Base-by-base conservation (phyloP, 2,888 invertebrate genomes). In the Scaptomyza caliginosa region DNA sequence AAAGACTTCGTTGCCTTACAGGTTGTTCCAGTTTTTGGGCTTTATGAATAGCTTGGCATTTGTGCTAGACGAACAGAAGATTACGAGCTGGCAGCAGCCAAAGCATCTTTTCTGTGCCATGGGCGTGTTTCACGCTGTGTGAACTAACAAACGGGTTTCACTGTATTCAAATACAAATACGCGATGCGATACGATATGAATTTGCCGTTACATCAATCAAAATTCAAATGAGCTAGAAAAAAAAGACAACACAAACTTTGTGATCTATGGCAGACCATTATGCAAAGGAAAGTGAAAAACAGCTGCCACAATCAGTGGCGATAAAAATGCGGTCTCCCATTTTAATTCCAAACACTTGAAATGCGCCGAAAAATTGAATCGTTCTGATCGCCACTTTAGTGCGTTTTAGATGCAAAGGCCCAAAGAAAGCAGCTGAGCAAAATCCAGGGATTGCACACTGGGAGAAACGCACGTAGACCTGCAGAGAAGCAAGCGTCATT, bases 201-300 rank as follows among this genome's bases (percentile, higher is more conserved):
- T 60, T 43, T 68, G 55, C 71, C 65, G 80, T 72, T 83, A 75
- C 84, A 81, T 84, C 74, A 69, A 81, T 78, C 84, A 74, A 69
- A 69, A 74, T 71, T 50, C 49, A 67, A 81, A 69, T 80, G 64
- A 69, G 66, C 67, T 62, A 34, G 43, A 59, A 63, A 72, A 63
- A 72, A 36, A 58, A 28, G 24, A 28, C n/a, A 21, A 5, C 4
- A 26, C 4, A 42, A n/a, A 28, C 36, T n/a, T n/a, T 60, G 50
- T 71, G 62, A 63, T 74, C 58, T 66, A 74, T 64, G 51, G 49
- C 36, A 23, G 55, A n/a, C 23, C 51, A 58, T 56, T 60, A 38
- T 40, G 19, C 19, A 11, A 65, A 67, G 13, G 67, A 84, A 81
- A 84, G 81, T 80, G 81, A 81, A 75, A 73, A 63, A 54, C 59